Conservation (phyloP, 2,888 invertebrate species). For the Orthosia gracilis region DNA sequence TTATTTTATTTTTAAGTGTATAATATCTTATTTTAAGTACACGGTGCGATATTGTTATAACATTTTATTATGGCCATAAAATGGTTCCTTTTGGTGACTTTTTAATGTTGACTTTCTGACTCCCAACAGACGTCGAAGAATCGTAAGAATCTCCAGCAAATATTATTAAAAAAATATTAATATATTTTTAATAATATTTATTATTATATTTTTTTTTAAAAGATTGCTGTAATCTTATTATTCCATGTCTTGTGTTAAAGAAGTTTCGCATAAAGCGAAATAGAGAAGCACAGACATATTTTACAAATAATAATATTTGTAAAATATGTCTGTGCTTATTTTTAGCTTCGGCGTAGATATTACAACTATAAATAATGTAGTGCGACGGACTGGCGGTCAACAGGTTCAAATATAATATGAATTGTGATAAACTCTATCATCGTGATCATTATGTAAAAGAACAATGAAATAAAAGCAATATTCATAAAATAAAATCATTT, state of each 20-base stretch:
- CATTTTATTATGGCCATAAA: constrained; percentile 55
- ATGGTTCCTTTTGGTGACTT: constrained; percentile 8
- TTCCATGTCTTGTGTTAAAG: neutral
- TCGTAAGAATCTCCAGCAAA: constrained; percentile 32
- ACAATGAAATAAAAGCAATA: constrained; percentile 22
- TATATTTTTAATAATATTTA: no score
- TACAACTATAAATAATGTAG: neutral
- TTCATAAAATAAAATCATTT: constrained; percentile 46
- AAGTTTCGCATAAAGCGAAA: neutral
- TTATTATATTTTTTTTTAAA: neutral
- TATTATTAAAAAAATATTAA: neutral
- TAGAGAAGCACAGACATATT: no score
- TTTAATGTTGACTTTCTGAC: neutral
- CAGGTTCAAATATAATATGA: constrained; percentile 37
- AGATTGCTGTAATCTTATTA: neutral
- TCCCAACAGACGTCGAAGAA: neutral
- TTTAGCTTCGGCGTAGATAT: constrained; percentile 2
- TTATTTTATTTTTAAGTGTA: constrained; percentile 18
- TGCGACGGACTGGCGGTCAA: constrained; percentile 24
- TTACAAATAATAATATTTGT: no score
- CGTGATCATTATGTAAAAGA: constrained; percentile 16
- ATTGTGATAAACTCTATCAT: constrained; percentile 34
- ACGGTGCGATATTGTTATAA: constrained; percentile 39
- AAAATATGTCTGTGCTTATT: constrained; percentile 4
- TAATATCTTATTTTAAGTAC: constrained; percentile 30